Conservation (phyloP, 2,113 vertebrate genomes). For the Marcusenius ussheri region DNA sequence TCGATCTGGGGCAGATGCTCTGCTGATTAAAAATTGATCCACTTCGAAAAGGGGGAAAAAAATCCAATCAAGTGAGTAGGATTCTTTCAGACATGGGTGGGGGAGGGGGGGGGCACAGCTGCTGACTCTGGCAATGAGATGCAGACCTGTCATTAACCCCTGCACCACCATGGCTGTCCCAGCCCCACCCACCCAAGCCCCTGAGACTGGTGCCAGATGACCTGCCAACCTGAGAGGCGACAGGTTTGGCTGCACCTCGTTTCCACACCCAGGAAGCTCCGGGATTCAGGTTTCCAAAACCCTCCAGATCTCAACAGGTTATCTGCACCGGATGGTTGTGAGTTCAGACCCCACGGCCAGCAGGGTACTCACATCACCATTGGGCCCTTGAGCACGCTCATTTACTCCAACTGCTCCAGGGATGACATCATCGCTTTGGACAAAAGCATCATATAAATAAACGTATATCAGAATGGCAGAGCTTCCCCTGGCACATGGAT, state of each 20-base stretch:
- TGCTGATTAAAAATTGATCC: slow-evolving; percentile 88
- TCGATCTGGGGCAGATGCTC: slow-evolving; percentile 73
- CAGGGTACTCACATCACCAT: neutral
- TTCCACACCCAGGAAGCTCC: neutral
- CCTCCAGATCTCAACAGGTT: neutral
- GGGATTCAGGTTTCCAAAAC: neutral
- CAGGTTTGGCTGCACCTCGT: neutral
- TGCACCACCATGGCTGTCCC: neutral
- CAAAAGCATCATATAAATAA: neutral
- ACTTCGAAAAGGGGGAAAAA: slow-evolving; percentile 56
- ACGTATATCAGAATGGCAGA: neutral
- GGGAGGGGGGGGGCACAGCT: slow-evolving; percentile 71
- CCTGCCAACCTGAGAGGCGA: neutral
- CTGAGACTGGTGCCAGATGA: neutral
- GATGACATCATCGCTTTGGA: neutral
- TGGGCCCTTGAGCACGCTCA: neutral
- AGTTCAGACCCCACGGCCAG: neutral
- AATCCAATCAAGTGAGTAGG: slow-evolving; percentile 84
- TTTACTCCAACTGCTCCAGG: neutral
- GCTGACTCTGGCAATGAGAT: neutral
- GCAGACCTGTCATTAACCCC: neutral
- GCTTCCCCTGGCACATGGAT: neutral
- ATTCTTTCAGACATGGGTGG: slow-evolving; percentile 59
- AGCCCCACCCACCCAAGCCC: neutral
- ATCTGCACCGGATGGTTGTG: neutral